Evolutionary conservation across 2,797 vertebrate species (phyloP).

Genomic region (Sternarchorhynchus goeldii): DNA sequence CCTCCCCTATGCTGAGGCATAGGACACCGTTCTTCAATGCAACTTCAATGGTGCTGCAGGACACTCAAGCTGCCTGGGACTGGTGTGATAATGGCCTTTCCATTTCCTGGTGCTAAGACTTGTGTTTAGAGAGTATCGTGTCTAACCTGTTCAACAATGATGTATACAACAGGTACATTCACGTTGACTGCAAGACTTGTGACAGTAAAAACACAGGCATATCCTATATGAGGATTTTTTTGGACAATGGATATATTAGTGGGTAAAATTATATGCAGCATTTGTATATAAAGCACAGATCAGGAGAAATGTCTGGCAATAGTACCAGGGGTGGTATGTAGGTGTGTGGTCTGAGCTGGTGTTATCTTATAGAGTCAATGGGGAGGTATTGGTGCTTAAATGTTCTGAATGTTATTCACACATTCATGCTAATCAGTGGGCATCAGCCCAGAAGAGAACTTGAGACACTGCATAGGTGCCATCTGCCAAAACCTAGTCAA

Average conservation of each 20-base stretch:
- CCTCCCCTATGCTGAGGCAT: slow-evolving; percentile 86
- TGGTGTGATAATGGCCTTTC: slow-evolving; percentile 29
- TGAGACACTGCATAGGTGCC: not conserved
- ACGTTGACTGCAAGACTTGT: not conserved
- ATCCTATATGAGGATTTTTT: not conserved
- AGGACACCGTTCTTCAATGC: slow-evolving; percentile 50
- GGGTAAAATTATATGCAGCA: slow-evolving; percentile 4
- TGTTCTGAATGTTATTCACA: not conserved
- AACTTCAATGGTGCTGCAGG: slow-evolving; percentile 37
- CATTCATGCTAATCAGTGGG: slow-evolving; percentile 4
- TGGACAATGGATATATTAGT: slow-evolving; percentile 11
- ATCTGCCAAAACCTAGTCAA: slow-evolving; percentile 19
- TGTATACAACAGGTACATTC: not conserved
- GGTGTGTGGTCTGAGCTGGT: slow-evolving; percentile 5
- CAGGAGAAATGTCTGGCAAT: slow-evolving; percentile 20
- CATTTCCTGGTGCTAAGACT: slow-evolving; percentile 68
- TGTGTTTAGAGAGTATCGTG: slow-evolving; percentile 32
- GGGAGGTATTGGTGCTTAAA: slow-evolving; percentile 16
- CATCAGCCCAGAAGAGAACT: slow-evolving; percentile 7
- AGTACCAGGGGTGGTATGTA: not conserved
- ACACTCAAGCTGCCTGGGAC: slow-evolving; percentile 37
- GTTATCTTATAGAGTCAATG: not conserved
- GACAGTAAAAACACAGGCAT: too few species aligned
- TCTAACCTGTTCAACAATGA: not conserved
- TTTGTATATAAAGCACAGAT: slow-evolving; percentile 37